Evolutionary conservation across 1,140 invertebrate species (phyloP), one percentile per base, ranked within the genome.

Genomic region (Kradibia gibbosae): DNA sequence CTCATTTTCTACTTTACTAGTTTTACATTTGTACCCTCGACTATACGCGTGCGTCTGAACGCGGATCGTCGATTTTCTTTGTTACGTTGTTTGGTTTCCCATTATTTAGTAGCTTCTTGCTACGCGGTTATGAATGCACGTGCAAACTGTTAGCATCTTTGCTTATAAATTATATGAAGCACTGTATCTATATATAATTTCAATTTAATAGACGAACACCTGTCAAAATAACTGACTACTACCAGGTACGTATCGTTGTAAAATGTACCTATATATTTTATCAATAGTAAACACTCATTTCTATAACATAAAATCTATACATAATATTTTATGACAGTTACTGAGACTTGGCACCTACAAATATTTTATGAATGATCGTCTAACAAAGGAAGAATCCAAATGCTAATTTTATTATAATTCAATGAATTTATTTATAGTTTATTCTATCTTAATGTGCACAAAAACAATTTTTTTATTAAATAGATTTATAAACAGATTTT

Each of bases 241-340:
- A 13, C 57, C 11, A 13, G n/a, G 3, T 13, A 31, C 11, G 10
- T 57, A 8, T 25, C 8, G 1, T n/a, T n/a, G 25, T 25, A 57
- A 57, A n/a, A 57, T n/a, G 22, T n/a, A n/a, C n/a, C n/a, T n/a
- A n/a, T n/a, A 57, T 57, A 25, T n/a, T 57, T 57, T 57, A 57
- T n/a, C n/a, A n/a, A n/a, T n/a, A n/a, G n/a, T n/a, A n/a, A n/a
- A n/a, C n/a, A n/a, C n/a, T n/a, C n/a, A n/a, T 5, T 22, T 57
- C 3, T 3, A 7, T 67, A 20, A 22, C 20, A 39, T 39, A 39
- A 1, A 67, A 42, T 39, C n/a, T 67, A 4, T n/a, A n/a, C n/a
- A n/a, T n/a, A n/a, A n/a, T n/a, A n/a, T n/a, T n/a, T n/a, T n/a
- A n/a, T n/a, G n/a, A n/a, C n/a, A n/a, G n/a, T n/a, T n/a, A n/a